Percentiles rank a stretch among this genome's conserved stretches.
phyloP scores from a whole-genome alignment of 53 echinoderm and acorn worm species.

The Henricia sp. region DNA sequence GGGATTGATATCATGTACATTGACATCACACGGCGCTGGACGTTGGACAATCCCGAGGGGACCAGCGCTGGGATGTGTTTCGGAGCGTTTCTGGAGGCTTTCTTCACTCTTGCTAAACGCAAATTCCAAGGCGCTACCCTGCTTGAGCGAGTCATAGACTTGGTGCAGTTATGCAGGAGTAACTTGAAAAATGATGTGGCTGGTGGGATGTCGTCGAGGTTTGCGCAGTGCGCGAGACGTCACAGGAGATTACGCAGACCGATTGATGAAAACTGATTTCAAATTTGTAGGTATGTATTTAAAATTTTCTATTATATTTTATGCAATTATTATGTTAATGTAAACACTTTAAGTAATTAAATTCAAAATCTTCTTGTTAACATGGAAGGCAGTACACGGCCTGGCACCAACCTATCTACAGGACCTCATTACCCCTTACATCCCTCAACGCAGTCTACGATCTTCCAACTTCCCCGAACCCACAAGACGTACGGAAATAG shows the following conservation, averaged over 20 bases:
- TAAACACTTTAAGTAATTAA: too few relatives aligned
- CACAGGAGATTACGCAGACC: constrained; percentile 43
- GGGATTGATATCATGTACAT: constrained; percentile 90
- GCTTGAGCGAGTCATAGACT: constrained; percentile 66
- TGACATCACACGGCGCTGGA: constrained; percentile 85
- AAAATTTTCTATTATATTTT: too few relatives aligned
- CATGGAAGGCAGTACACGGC: too few relatives aligned
- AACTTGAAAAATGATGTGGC: constrained; percentile 50
- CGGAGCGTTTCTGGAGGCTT: constrained; percentile 85
- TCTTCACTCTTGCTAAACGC: constrained; percentile 74
- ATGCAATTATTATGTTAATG: too few relatives aligned
- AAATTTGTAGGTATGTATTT: too few relatives aligned
- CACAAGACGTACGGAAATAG: too few relatives aligned
- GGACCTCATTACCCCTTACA: too few relatives aligned
- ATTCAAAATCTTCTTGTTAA: too few relatives aligned
- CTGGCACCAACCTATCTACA: too few relatives aligned
- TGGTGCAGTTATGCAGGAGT: constrained; percentile 75
- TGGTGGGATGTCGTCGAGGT: not conserved
- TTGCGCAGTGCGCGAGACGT: not conserved
- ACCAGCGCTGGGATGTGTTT: constrained; percentile 77
- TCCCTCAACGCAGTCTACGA: too few relatives aligned
- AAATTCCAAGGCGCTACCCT: constrained; percentile 67
- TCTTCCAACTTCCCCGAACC: too few relatives aligned
- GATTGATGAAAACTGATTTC: constrained; percentile 1
- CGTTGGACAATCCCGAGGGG: constrained; percentile 67